Evolutionary conservation across 2,797 vertebrate species (phyloP), one percentile per base, ranked within the genome.

Genomic region (Scleropages formosus): DNA sequence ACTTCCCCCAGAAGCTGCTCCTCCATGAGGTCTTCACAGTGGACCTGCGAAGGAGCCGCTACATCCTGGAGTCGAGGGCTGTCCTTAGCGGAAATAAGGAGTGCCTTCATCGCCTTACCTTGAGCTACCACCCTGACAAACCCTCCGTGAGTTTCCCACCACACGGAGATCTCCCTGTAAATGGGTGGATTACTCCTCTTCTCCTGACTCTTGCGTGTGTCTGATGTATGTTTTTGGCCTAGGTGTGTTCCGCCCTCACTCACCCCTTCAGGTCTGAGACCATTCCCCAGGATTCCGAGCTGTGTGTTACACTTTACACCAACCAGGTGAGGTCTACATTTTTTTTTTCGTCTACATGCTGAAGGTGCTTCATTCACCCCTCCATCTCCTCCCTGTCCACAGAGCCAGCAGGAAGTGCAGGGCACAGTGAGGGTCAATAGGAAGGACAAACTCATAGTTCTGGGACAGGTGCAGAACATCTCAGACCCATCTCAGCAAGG

Each of bases 11-110:
- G 83, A 93, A 83, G 79, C 82, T 95, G 26, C 76, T 94, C 72
- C 88, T 96, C 46, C 91, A 91, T 82, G 92, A 94, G 81, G 95
- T 91, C 1, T 95, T 96, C 82, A 94, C 90, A 0, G 79, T 91
- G 0, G 90, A 95, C 80, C 85, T 89, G 68, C 82, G 80, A 31
- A 91, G 89, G 79, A 91, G 86, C 51, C 82, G 81, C 24, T 94
- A 94, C 72, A 80, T 88, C 56, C 86, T 96, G 80, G 94, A 96
- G 85, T 95, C 93, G 0, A 94, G 92, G 81, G 84, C 90, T 27
- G 64, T 88, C 80, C 84, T 95, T 75, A 85, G 90, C 8, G 82
- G 69, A 18, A 81, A 80, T 68, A 88, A 89, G 60, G 94, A 95
- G 81, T 81, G 85, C 49, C 16, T 93, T 80, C 94, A 96, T 81